phyloP scores from a whole-genome alignment of 2,113 vertebrate species.

The Psittacula cyanocephala region DNA sequence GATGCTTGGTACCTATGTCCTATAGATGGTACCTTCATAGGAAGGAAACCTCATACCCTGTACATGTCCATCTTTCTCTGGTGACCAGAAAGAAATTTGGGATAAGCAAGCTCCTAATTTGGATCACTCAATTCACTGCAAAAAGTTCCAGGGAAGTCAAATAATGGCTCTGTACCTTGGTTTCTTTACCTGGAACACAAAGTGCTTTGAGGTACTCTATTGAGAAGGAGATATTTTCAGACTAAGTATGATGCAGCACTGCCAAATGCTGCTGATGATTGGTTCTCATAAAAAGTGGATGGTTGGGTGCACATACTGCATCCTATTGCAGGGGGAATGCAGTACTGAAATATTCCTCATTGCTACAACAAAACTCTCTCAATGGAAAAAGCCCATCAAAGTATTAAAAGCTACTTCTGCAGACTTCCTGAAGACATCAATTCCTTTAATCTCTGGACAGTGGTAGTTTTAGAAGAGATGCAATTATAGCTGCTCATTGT shows the following conservation, averaged over 20 bases:
- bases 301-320: constrained; percentile 12
- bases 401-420: constrained; percentile 20
- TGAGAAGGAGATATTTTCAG: not conserved
- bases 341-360: not conserved
- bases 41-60: not conserved
- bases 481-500: constrained; percentile 19
- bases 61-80: not conserved
- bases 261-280: not conserved
- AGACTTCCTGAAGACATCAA: constrained; percentile 22
- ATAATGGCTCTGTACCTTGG: not conserved
- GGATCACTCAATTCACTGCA: not conserved
- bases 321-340: constrained; percentile 39
- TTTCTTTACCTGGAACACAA: not conserved
- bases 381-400: not conserved
- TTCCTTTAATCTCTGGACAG: not conserved
- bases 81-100: not conserved
- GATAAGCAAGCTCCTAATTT: not conserved
- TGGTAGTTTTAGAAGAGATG: constrained; percentile 30
- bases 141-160: not conserved
- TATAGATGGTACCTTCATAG: not conserved
- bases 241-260: not conserved
- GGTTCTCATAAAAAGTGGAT: not conserved
- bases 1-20: not conserved
- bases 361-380: not conserved
- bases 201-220: not conserved